These are phyloP conservation scores for Patiria pectinifera DNA, from an alignment of 53 echinoderm and acorn worm species.

Conservation along the genomic window DNA sequence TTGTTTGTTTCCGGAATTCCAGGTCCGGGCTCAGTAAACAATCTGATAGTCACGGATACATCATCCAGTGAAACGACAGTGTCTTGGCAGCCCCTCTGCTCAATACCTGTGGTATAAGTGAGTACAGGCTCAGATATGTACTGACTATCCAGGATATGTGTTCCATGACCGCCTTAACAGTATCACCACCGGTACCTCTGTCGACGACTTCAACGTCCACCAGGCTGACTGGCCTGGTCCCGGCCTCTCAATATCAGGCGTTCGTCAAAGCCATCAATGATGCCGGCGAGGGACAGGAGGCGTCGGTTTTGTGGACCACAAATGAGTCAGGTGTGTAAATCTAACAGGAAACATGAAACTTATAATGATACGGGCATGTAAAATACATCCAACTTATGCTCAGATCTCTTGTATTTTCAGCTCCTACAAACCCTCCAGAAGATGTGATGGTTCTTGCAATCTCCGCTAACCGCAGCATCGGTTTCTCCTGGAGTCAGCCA, in stretches of 20 bases:
- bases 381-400: not conserved
- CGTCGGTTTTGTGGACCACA: slow-evolving; percentile 5
- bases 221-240: slow-evolving; percentile 7
- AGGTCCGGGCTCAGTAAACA: slow-evolving; percentile 14
- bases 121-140: slow-evolving; percentile 4
- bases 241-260: slow-evolving; percentile 34
- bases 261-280: slow-evolving; percentile 20
- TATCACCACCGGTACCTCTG: not conserved
- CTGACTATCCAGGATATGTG: not conserved
- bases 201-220: slow-evolving; percentile 3
- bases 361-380: no score
- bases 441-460: not conserved
- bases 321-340: not conserved
- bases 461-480: not conserved
- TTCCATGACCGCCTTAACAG: not conserved
- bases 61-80: not conserved
- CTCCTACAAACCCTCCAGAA: slow-evolving; percentile 19
- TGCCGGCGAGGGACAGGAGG: not conserved
- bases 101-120: not conserved
- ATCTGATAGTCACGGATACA: not conserved
- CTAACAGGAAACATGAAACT: no score
- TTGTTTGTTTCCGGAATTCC: not conserved
- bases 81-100: slow-evolving; percentile 26
- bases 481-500: slow-evolving; percentile 37
- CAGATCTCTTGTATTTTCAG: slow-evolving; percentile 13